These are phyloP conservation scores for Terrapene triunguis DNA, from an alignment of 2,113 vertebrate genomes.

Conservation along the genomic window DNA sequence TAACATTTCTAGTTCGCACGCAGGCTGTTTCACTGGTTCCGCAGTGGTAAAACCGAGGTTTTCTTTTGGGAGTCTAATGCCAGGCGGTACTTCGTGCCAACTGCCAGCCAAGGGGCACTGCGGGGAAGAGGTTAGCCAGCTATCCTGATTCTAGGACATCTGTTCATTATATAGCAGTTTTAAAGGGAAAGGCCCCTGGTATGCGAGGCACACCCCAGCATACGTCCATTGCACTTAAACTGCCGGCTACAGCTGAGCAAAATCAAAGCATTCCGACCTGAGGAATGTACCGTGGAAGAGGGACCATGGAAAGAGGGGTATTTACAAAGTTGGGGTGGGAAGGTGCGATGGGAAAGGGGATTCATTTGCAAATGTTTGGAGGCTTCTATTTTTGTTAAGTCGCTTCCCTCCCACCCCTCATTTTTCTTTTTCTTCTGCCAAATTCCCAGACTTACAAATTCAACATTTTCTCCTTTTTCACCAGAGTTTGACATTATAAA, in stretches of 20 bases:
- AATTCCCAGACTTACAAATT: neutral
- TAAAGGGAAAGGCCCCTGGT: constrained; percentile 47
- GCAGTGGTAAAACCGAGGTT: constrained; percentile 27
- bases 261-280: neutral
- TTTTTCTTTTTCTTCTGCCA: neutral
- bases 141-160: constrained; percentile 88
- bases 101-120: constrained; percentile 81
- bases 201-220: neutral
- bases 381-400: neutral
- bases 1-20: neutral
- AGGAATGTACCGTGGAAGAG: neutral
- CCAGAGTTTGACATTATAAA: no score
- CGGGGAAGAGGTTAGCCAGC: constrained; percentile 83
- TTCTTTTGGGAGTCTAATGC: constrained; percentile 73
- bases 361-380: neutral
- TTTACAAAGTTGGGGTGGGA: neutral
- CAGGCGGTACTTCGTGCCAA: constrained; percentile 82
- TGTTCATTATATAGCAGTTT: constrained; percentile 81
- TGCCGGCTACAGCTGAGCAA: neutral
- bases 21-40: neutral
- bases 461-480: neutral
- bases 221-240: neutral
- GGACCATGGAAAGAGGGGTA: neutral
- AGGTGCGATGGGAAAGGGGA: neutral
- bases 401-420: neutral